phyloP scores from a whole-genome alignment of 2,888 invertebrate species.

The Brenthis hecate region DNA sequence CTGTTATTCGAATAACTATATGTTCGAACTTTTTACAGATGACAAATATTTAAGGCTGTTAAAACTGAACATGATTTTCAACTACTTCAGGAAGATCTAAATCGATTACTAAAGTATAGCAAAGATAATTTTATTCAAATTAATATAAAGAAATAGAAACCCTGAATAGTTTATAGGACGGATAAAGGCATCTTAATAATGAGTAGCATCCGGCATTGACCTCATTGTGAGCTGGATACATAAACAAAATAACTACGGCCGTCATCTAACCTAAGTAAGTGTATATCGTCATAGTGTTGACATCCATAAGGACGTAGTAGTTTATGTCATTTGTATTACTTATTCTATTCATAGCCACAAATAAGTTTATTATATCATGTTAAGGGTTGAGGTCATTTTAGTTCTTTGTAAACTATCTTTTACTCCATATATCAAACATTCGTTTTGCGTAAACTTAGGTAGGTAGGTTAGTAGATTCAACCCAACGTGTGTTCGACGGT shows the following conservation, averaged over 20 bases:
- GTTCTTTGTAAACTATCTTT: neutral
- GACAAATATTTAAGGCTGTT: too few relatives aligned
- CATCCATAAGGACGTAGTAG: slow-evolving; percentile 35
- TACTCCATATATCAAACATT: too few relatives aligned
- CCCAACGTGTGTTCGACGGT: too few relatives aligned
- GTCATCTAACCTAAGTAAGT: slow-evolving; percentile 44
- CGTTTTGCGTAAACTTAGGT: too few relatives aligned
- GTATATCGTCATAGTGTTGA: slow-evolving; percentile 36
- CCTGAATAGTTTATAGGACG: slow-evolving; percentile 49
- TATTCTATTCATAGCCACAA: slow-evolving; percentile 25
- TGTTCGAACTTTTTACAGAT: too few relatives aligned
- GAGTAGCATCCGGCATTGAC: slow-evolving; percentile 68
- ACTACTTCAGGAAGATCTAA: too few relatives aligned
- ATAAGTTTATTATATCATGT: slow-evolving; percentile 10
- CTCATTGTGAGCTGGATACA: slow-evolving; percentile 57
- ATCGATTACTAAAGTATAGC: too few relatives aligned
- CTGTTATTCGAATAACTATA: too few relatives aligned
- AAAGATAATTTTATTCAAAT: too few relatives aligned
- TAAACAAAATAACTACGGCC: slow-evolving; percentile 57
- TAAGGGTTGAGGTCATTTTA: neutral
- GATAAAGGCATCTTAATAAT: slow-evolving; percentile 50
- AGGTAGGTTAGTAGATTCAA: too few relatives aligned
- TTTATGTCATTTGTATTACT: slow-evolving; percentile 26
- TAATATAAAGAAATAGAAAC: slow-evolving; percentile 41
- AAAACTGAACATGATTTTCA: too few relatives aligned